Percentiles rank a stretch among this genome's conserved stretches.
These are phyloP conservation scores for Apamea anceps DNA, from an alignment of 2,888 invertebrate species.

Conservation along the genomic window DNA sequence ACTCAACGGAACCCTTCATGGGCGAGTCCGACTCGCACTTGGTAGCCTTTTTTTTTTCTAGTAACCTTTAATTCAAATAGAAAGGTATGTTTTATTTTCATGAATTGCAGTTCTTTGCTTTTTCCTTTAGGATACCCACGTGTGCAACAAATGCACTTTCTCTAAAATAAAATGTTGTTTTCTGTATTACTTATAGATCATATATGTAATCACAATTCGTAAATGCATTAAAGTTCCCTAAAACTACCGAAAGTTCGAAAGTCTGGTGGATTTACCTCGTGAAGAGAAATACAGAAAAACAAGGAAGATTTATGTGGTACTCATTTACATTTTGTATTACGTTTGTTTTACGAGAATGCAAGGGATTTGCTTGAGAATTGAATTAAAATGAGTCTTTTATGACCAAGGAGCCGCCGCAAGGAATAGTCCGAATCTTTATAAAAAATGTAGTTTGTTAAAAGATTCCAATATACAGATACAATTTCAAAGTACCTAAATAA, in stretches of 20 bases:
- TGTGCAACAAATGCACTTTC: not conserved
- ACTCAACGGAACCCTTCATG: no score
- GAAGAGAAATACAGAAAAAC: constrained; percentile 34
- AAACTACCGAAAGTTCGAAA: not conserved
- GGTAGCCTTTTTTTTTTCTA: not conserved
- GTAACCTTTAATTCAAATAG: no score
- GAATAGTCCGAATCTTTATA: not conserved
- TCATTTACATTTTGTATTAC: constrained; percentile 46
- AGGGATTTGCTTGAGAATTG: not conserved
- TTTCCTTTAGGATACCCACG: not conserved
- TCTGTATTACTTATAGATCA: not conserved
- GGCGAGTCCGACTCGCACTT: no score
- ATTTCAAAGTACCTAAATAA: not conserved
- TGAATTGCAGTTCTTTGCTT: no score
- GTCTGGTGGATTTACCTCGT: not conserved
- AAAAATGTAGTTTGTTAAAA: constrained; percentile 2
- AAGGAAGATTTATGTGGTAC: constrained; percentile 34
- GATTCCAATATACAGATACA: no score
- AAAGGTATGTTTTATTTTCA: not conserved
- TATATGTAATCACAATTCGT: not conserved
- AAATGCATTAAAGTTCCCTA: not conserved
- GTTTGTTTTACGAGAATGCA: constrained; percentile 30
- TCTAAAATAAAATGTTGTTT: not conserved
- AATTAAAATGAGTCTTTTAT: constrained; percentile 15
- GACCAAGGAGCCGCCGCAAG: no score